These are phyloP conservation scores for Terrapene triunguis DNA, from an alignment of 2,113 vertebrate species.

Conservation along the genomic window DNA sequence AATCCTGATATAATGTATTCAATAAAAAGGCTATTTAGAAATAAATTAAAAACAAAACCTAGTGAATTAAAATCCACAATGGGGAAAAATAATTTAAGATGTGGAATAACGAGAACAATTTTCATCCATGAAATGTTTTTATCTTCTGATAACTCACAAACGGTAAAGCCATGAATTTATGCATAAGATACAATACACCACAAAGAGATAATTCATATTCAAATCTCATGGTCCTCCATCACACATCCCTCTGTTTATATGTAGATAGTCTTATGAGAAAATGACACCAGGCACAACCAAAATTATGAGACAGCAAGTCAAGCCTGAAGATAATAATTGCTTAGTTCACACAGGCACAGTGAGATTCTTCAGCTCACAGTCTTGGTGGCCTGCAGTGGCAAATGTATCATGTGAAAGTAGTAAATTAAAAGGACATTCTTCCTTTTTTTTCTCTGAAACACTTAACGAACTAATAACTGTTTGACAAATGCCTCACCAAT, in stretches of 20 bases:
- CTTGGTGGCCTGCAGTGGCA: constrained; percentile 27
- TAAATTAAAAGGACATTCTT: constrained; percentile 12
- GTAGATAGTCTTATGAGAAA: constrained; percentile 68
- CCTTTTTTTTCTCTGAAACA: neutral
- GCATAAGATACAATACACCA: constrained; percentile 57
- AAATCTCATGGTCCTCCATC: constrained; percentile 62
- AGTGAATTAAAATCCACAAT: constrained; percentile 57
- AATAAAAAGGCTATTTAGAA: constrained; percentile 75
- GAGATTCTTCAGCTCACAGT: constrained; percentile 17
- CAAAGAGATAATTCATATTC: constrained; percentile 66
- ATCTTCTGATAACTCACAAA: constrained; percentile 67
- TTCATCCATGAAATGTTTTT: constrained; percentile 74
- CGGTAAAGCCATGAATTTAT: constrained; percentile 42
- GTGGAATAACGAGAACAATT: constrained; percentile 68
- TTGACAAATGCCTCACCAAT: neutral
- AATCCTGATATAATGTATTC: constrained; percentile 60
- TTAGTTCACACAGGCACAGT: constrained; percentile 37
- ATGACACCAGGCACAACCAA: constrained; percentile 61
- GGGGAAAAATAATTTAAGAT: constrained; percentile 69
- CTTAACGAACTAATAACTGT: constrained; percentile 8
- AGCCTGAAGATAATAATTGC: constrained; percentile 62
- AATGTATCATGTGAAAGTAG: constrained; percentile 23
- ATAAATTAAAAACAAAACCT: constrained; percentile 75
- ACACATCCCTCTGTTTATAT: constrained; percentile 60
- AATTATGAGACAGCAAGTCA: constrained; percentile 58